A percentile compares a stretch with the other conserved stretches of the same genome.
Conservation (phyloP, 2,888 invertebrate genomes). For the Ferdinandea cuprea region DNA sequence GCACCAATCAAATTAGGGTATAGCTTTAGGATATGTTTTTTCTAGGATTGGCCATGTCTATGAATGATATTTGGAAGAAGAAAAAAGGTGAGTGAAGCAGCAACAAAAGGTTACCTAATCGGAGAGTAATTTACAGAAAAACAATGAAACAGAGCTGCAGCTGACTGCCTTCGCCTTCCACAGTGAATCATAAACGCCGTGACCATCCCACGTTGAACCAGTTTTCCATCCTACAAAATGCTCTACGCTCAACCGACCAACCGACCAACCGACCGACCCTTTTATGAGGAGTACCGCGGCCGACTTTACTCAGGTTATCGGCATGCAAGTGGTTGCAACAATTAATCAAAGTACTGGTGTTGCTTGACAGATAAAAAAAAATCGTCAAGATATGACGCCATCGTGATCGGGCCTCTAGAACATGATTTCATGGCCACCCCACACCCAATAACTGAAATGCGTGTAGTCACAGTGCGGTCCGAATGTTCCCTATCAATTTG, state of each 20-base stretch:
- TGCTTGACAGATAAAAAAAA: slow-evolving; percentile 35
- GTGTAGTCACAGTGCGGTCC: slow-evolving; percentile 30
- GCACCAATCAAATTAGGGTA: not conserved
- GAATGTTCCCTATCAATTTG: not conserved
- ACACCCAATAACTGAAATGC: slow-evolving; percentile 34
- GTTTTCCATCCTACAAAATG: slow-evolving; percentile 11
- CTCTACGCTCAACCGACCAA: not conserved
- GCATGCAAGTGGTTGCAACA: slow-evolving; percentile 43
- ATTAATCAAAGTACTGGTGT: slow-evolving; percentile 59
- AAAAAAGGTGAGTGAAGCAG: slow-evolving; percentile 2
- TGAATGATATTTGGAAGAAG: slow-evolving; percentile 28
- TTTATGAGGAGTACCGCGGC: not conserved
- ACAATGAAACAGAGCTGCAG: slow-evolving; percentile 6
- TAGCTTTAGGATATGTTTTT: not conserved
- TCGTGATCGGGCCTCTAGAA: slow-evolving; percentile 43
- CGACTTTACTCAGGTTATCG: slow-evolving; percentile 15
- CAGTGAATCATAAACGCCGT: slow-evolving; percentile 20
- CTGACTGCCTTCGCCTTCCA: not conserved
- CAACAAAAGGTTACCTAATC: slow-evolving; percentile 5
- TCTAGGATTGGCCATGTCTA: slow-evolving; percentile 14
- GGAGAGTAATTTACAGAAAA: slow-evolving; percentile 10
- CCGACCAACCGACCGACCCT: not conserved
- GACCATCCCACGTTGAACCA: slow-evolving; percentile 28
- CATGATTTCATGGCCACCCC: slow-evolving; percentile 66
- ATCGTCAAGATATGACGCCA: slow-evolving; percentile 65